Base-by-base conservation (phyloP, 2,797 vertebrate species). In the Natrix natrix region DNA sequence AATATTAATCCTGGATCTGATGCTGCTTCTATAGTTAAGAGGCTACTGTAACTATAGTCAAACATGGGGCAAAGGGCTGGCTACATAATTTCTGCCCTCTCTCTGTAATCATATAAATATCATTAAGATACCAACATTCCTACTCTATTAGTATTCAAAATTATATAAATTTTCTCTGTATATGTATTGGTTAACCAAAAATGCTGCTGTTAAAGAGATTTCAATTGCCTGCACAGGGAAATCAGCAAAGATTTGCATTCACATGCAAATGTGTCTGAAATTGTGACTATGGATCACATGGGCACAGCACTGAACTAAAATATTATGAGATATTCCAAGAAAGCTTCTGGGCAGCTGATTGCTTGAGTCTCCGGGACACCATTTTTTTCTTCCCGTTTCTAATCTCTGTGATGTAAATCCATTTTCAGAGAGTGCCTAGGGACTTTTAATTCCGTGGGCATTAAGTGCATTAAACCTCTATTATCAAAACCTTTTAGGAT, bases 401-500 rank as follows among this genome's bases (percentile, higher is more conserved):
- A 97, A 97, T 97, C 97, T 96, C 96, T 96, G 93, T n/a, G 95
- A 96, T 97, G 96, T 96, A 97, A 97, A 97, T 97, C 96, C 97
- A 96, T 97, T 97, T 95, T 94, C 59, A 1, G 96, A 2, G n/a
- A 96, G 95, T 88, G 96, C 95, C 97, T 96, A 89, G 96, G 95
- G 97, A 97, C 96, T 96, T 97, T 95, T 96, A 97, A 97, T 97
- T 97, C 97, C 96, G 90, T 94, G 54, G 22, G 97, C 95, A 97
- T 97, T 97, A 97, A 96, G 96, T 90, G 96, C 95, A 96, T 95
- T 97, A 97, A 97, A 96, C 96, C 96, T 96, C 97, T 97, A 96
- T 97, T 97, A 97, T 95, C 94, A 95, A 96, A 97, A 97, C 97
- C 97, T 97, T 96, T 97, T 93, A 97, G 96, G 96, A 97, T 97